Evolutionary conservation across 2,113 vertebrate genomes (phyloP), one percentile per base, ranked within the genome.

Genomic region (Turdus rufiventris): DNA sequence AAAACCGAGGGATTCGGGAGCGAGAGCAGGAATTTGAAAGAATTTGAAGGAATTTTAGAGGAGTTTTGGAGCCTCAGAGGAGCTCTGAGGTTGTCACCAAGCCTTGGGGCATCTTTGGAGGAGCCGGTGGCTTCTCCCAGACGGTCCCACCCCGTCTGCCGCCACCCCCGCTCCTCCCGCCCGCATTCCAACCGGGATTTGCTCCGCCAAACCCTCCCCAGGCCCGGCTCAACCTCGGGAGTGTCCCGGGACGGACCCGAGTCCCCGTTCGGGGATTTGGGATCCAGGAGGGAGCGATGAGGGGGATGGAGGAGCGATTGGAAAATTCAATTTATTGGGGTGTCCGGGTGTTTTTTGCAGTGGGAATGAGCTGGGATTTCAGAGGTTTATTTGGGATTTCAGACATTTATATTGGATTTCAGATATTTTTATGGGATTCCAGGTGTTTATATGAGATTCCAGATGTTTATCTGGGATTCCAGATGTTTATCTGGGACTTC

Each of bases 201-300:
- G 36, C 83, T 36, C 31, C 11, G 0, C 31, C 31, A 1, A 31
- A 9, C 31, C 68, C 45, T 31, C 5, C 34, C 16, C 54, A 5
- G 19, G 25, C 21, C 21, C 26, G 13, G 14, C 78, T 65, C 28
- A 31, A 8, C 28, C 51, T 31, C 31, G 56, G 2, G 11, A 31
- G 34, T 4, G 25, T 50, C 54, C 6, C 4, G 11, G 67, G 28
- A 28, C 0, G 9, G n/a, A 51, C 5, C 63, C 12, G 4, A 51
- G 1, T 24, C 5, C 29, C n/a, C 5, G 2, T 12, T 1, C 1
- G 21, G 4, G 31, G 38, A 5, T 48, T 9, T 23, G 43, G 25
- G 29, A 33, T 12, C 15, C 18, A 65, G 42, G 42, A 56, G 66
- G 51, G 63, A 62, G 34, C 2, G 4, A 6, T 5, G 47, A 28